Percentiles rank a stretch among this genome's conserved stretches.
Conservation (phyloP, 2,113 vertebrate species). For the Triplophysa tibetana region DNA sequence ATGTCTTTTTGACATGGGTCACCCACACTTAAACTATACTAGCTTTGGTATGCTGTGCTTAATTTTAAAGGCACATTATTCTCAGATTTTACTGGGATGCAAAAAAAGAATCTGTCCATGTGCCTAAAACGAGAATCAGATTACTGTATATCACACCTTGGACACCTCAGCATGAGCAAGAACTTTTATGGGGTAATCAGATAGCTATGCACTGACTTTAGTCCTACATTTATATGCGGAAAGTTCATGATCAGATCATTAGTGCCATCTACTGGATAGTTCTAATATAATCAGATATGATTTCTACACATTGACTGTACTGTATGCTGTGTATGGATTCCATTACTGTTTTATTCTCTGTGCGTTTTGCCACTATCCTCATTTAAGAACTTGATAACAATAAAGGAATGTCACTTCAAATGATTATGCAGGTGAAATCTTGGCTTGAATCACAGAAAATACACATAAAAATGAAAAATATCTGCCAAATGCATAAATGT, state of each 20-base stretch:
- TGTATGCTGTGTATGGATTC: constrained; percentile 25
- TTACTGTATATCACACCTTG: not conserved
- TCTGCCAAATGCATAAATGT: too few relatives aligned
- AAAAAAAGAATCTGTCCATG: not conserved
- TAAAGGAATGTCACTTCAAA: constrained; percentile 7
- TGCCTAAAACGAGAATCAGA: constrained; percentile 13
- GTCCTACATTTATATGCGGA: not conserved
- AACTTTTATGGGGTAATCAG: not conserved
- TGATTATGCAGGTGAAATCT: not conserved
- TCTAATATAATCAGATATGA: not conserved
- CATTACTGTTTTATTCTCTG: constrained; percentile 6
- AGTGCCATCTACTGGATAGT: constrained; percentile 39
- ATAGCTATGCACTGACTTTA: not conserved
- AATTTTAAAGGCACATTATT: not conserved
- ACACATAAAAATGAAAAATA: too few relatives aligned
- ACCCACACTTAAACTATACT: not conserved
- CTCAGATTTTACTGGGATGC: not conserved
- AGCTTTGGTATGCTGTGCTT: constrained; percentile 18
- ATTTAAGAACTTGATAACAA: not conserved
- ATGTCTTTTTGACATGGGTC: not conserved
- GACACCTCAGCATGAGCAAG: constrained; percentile 1
- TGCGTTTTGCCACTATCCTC: constrained; percentile 9
- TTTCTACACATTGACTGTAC: constrained; percentile 1
- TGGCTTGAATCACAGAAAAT: too few relatives aligned
- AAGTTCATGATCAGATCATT: constrained; percentile 7